Evolutionary conservation across 1,140 invertebrate genomes (phyloP), one percentile per base, ranked within the genome.

Genomic region (Halictus rubicundus): DNA sequence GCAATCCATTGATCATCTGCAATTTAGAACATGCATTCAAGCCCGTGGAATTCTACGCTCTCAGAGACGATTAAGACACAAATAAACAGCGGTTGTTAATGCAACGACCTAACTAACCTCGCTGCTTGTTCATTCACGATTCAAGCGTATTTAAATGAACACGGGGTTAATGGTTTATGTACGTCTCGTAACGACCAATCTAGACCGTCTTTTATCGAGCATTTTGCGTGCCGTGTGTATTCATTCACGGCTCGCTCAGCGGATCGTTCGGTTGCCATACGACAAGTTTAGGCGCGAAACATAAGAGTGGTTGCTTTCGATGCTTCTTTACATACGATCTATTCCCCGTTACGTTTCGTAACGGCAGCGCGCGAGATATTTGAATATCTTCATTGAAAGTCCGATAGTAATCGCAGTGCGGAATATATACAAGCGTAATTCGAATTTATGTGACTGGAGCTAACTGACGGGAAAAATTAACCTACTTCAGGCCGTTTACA

Each of bases 21-120:
- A 14, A 46, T 87, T 74, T 80, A 81, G 64, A 64, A 49, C 21
- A 75, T 52, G 59, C 59, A 42, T 61, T 54, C 78, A 83, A 83
- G 81, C 71, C 74, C 70, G 32, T 27, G 12, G n/a, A 37, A 39
- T 19, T 16, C n/a, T 25, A 14, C 46, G 46, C 10, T 6, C 25
- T 19, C 32, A 19, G 21, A 2, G n/a, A n/a, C n/a, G n/a, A 54
- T 19, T 46, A 49, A 49, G 23, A 52, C 27, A 16, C 14, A 61
- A 27, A 61, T 23, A 61, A 61, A 65, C 37, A 19, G 1, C n/a
- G 4, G 37, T 19, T 49, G 42, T 23, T 42, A 14, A 42, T 68
- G 23, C 23, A 68, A 14, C 5, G 46, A 32, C 25, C 32, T 12
- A 8, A 21, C 39, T 65, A 32, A 32, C 32, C n/a, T 65, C 23